phyloP scores from a whole-genome alignment of 2,113 vertebrate species.

The Candoia aspera region DNA sequence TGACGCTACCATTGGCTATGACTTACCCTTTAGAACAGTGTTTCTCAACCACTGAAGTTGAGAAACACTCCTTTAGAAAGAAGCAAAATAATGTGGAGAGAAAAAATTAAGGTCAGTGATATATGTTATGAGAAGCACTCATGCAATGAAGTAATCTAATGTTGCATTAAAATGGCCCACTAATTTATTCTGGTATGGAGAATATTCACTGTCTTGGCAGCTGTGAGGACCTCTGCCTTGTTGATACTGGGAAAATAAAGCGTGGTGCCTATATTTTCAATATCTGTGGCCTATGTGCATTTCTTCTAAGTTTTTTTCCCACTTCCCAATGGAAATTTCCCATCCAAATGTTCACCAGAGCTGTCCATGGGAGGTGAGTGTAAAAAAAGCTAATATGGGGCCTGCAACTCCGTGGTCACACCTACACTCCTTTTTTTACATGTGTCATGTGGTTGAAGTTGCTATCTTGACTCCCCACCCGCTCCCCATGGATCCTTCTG shows the following conservation, averaged over 20 bases:
- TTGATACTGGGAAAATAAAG: neutral
- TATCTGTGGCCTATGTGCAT: neutral
- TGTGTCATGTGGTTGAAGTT: neutral
- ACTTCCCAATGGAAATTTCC: neutral
- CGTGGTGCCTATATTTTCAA: neutral
- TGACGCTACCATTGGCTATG: neutral
- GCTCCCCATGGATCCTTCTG: neutral
- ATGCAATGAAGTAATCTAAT: neutral
- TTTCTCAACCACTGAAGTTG: fast-evolving
- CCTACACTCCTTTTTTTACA: neutral
- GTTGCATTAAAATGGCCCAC: neutral
- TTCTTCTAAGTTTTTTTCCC: neutral
- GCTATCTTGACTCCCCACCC: neutral
- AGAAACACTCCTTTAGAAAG: neutral
- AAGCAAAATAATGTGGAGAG: neutral
- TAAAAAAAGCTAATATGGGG: neutral
- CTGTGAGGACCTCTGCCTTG: neutral
- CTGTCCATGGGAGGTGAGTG: neutral
- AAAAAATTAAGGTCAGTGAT: neutral
- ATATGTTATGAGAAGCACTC: neutral
- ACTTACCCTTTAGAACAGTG: neutral
- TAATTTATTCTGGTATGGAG: neutral
- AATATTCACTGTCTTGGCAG: neutral
- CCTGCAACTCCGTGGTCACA: neutral
- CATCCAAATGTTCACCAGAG: neutral